phyloP scores from a whole-genome alignment of 2,888 invertebrate genomes.

The Dryobotodes eremita region DNA sequence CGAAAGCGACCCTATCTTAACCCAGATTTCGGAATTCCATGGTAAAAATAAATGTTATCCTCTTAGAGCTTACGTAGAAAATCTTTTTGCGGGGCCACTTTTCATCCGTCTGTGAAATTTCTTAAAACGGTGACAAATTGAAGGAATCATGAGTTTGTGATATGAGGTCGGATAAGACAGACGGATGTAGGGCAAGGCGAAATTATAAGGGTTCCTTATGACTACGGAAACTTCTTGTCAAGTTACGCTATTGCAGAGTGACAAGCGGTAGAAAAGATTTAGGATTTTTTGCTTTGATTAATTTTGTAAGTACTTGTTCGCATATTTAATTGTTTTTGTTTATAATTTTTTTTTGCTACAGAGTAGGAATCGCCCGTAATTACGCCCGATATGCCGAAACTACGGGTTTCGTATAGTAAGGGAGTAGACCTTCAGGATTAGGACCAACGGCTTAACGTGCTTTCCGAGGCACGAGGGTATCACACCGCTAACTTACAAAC shows the following conservation, averaged over 20 bases:
- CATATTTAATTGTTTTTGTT: not conserved
- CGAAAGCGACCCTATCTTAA: constrained; percentile 2
- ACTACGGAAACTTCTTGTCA: constrained; percentile 42
- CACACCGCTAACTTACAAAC: no score
- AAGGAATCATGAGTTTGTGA: constrained; percentile 64
- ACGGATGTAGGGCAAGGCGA: constrained; percentile 48
- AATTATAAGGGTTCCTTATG: constrained; percentile 59
- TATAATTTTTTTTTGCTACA: constrained; percentile 1
- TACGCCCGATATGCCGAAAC: no score
- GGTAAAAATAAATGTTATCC: constrained; percentile 43
- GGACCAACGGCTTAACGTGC: no score
- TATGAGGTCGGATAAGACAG: constrained; percentile 63
- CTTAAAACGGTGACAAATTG: constrained; percentile 68
- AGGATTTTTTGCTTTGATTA: constrained; percentile 22
- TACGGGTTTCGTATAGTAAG: no score
- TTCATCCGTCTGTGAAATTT: constrained; percentile 60
- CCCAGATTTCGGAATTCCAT: constrained; percentile 9
- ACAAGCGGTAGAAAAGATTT: constrained; percentile 24
- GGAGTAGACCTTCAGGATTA: no score
- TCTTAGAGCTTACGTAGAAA: constrained; percentile 35
- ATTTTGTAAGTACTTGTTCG: constrained; percentile 1
- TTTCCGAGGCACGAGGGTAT: no score
- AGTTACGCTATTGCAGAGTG: constrained; percentile 27
- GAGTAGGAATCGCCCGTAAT: no score
- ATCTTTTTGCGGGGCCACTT: constrained; percentile 29